Evolutionary conservation across 2,797 vertebrate species (phyloP).

Genomic region (Sebastes vulpes): DNA sequence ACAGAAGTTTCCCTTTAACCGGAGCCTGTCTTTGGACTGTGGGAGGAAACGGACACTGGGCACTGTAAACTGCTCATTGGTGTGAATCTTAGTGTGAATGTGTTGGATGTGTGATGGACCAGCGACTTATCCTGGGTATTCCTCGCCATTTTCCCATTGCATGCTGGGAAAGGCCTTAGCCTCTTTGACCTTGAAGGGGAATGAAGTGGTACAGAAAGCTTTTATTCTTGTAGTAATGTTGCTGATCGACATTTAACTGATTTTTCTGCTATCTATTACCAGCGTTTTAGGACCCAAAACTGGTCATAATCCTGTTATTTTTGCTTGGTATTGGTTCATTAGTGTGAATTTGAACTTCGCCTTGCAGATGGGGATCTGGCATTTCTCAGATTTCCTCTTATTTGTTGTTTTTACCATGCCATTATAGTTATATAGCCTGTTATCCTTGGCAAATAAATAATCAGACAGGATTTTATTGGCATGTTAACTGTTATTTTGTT

Average conservation of each 20-base stretch:
- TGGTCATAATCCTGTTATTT: not conserved
- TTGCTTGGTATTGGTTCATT: not conserved
- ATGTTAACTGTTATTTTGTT: too few species aligned
- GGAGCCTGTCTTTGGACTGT: not conserved
- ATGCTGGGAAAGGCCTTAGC: conserved; percentile 1
- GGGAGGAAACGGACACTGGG: conserved; percentile 1
- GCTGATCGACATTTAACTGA: not conserved
- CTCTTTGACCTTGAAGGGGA: not conserved
- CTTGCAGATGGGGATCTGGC: too few species aligned
- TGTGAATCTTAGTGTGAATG: conserved; percentile 23
- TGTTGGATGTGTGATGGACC: conserved; percentile 6
- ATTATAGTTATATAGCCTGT: not conserved
- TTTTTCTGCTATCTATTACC: not conserved
- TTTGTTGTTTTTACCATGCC: too few species aligned
- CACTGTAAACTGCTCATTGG: not conserved
- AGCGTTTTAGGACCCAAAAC: not conserved
- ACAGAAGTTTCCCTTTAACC: too few species aligned
- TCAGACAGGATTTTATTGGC: too few species aligned
- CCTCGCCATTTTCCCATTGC: not conserved
- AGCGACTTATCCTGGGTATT: not conserved
- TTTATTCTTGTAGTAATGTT: not conserved
- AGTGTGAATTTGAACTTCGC: not conserved
- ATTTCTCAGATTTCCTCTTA: too few species aligned
- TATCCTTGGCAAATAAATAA: not conserved
- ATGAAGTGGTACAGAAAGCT: not conserved